These are phyloP conservation scores for Allophyes oxyacanthae DNA, from an alignment of 2,888 invertebrate genomes.

Conservation along the genomic window DNA sequence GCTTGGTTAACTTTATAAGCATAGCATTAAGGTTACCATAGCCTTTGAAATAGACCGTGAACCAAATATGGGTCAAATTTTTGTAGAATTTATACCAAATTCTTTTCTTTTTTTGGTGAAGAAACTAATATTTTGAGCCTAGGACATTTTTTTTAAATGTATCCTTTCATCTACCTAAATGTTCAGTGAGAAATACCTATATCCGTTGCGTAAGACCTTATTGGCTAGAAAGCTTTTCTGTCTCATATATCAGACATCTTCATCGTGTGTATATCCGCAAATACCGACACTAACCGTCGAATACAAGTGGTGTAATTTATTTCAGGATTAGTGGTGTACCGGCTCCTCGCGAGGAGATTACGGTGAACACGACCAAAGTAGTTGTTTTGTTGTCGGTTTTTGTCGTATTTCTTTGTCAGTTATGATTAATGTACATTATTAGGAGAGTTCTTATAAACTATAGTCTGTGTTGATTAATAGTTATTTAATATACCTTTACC, in stretches of 20 bases:
- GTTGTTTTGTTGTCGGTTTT: slow-evolving; percentile 11
- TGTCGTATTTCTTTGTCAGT: slow-evolving; percentile 10
- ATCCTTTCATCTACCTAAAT: not conserved
- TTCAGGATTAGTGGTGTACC: slow-evolving; percentile 44
- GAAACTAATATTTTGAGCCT: too few species aligned
- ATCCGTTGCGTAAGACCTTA: slow-evolving; percentile 4
- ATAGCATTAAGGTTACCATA: too few species aligned
- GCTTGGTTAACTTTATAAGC: too few species aligned
- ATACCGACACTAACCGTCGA: slow-evolving; percentile 43
- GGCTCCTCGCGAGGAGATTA: slow-evolving; percentile 35
- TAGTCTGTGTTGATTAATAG: too few species aligned
- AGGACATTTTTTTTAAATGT: not conserved
- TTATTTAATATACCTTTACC: too few species aligned
- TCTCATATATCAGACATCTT: slow-evolving; percentile 30
- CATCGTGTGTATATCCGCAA: slow-evolving; percentile 39
- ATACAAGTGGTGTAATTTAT: slow-evolving; percentile 48
- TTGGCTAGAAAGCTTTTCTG: slow-evolving; percentile 21
- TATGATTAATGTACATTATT: slow-evolving; percentile 8
- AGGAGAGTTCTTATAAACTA: not conserved
- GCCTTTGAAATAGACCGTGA: too few species aligned
- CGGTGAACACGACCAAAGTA: slow-evolving; percentile 28
- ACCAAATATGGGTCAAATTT: too few species aligned
- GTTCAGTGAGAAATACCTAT: slow-evolving; percentile 3
- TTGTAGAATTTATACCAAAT: too few species aligned
- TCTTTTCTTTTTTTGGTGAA: too few species aligned